Conservation (phyloP, 2,888 invertebrate genomes). For the Hermaeophaga mercurialis region DNA sequence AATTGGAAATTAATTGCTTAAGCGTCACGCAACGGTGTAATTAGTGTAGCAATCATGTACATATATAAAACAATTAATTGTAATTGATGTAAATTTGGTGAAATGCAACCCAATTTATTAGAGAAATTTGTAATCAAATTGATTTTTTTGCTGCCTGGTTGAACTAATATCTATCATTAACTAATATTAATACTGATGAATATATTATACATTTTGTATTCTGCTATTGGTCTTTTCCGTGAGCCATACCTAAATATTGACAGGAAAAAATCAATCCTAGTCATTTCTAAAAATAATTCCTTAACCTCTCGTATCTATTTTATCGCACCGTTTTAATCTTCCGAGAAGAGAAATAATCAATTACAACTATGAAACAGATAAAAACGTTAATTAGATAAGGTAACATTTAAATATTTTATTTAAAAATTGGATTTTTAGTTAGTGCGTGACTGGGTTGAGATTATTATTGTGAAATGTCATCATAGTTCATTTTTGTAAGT, state of each 20-base stretch:
- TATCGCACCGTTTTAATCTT: neutral
- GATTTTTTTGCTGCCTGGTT: no score
- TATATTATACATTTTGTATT: neutral
- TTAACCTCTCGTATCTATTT: neutral
- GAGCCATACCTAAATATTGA: no score
- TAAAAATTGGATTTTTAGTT: neutral
- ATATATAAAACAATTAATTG: no score
- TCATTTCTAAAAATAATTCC: constrained; percentile 8
- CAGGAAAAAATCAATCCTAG: neutral
- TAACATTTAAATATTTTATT: constrained; percentile 2
- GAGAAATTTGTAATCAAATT: no score
- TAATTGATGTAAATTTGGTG: no score
- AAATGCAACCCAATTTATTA: no score
- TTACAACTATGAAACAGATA: constrained; percentile 5
- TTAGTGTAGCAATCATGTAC: neutral
- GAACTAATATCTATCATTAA: no score
- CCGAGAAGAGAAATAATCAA: constrained; percentile 1
- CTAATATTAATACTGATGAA: neutral
- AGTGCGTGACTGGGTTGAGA: neutral
- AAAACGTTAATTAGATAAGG: constrained; percentile 5
- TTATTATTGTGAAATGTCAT: no score
- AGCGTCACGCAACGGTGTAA: neutral
- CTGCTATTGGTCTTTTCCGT: no score
- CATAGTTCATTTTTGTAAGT: no score
- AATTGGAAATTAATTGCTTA: no score